Base-by-base conservation (phyloP, 64 coral and sea anemone genomes). In the Hydrozoanthus tunicans region DNA sequence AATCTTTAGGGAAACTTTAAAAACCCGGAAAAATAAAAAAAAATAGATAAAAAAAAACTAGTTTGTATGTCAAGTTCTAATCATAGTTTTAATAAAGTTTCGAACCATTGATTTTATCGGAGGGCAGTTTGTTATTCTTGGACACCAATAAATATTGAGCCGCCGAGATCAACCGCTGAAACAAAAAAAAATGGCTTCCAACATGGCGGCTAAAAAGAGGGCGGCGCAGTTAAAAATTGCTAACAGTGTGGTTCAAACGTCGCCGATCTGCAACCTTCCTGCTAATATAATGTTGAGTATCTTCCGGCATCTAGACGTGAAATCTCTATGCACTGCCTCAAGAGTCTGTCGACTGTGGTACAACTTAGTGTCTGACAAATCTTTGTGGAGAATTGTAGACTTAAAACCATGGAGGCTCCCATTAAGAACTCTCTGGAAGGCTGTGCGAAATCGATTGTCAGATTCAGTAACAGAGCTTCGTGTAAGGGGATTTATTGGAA, bases 281-380 rank as follows among this genome's bases (percentile, higher is more conserved):
- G 94, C 91, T 9, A 96, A 99, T 90, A 94, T 99, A 56, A 96
- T 99, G 90, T 70, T 99, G 26, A 91, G 85, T 52, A 95, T 99
- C 15, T 99, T 99, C 57, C 90, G 84, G 5, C 91, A 82, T 79
- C 90, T 99, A 67, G 94, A 99, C 90, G 79, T 99, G 3, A 99
- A 96, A 65, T 93, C 94, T 62, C 67, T 99, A 27, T 99, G 97
- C 72, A 78, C 85, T 85, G 85, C 66, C 60, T 95, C 97, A 24
- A 96, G 91, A 55, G 97, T 99, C 14, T 99, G 97, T 86, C 97
- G 97, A 4, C 58, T 75, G 3, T 99, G 97, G 97, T 93, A 99
- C 78, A 90, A 92, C 68, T 81, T 96, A 90, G 94, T 80, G 65
- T 92, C 93, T 70, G 94, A 99, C 72, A 94, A 92, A 11, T 93